phyloP scores from a whole-genome alignment of 2,797 vertebrate genomes.

The Smutsia temminckii region DNA sequence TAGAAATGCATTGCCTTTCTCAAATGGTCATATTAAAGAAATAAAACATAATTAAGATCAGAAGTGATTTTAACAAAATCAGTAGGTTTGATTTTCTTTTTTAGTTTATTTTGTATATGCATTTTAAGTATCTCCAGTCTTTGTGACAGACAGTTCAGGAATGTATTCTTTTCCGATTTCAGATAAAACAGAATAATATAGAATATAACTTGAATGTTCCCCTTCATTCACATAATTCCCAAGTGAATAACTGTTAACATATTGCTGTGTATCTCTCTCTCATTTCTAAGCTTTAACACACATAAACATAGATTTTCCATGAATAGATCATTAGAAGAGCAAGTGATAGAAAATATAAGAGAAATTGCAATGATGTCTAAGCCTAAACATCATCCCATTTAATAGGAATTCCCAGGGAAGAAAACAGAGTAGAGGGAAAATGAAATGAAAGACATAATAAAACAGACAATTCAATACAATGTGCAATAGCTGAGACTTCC shows the following conservation, averaged over 20 bases:
- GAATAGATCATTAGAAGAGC: background rate
- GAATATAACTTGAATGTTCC: background rate
- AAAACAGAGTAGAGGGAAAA: background rate
- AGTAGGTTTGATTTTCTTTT: background rate
- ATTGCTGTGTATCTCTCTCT: background rate
- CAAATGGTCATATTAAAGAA: background rate
- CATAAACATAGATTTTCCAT: background rate
- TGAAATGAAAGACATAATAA: background rate
- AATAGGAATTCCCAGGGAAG: background rate
- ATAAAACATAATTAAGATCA: conserved; percentile 19
- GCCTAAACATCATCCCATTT: background rate
- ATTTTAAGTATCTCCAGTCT: background rate
- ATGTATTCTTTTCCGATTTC: background rate
- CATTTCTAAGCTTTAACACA: conserved; percentile 4
- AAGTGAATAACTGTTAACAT: background rate
- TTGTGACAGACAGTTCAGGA: background rate
- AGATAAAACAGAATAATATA: background rate
- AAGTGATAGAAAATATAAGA: background rate
- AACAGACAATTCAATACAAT: background rate
- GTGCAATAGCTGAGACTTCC: background rate
- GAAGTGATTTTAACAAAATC: conserved; percentile 5
- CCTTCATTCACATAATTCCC: background rate
- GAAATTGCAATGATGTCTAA: background rate
- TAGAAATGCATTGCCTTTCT: background rate
- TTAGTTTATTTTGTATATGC: background rate